Evolutionary conservation across 2,113 vertebrate genomes (phyloP).

Genomic region (human): GRCh38 chr15:33119501-33120000

Average conservation of each 20-base stretch:
- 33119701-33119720: constrained; percentile 17
- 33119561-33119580: neutral
- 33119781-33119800: constrained; percentile 49
- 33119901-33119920: constrained; percentile 57
- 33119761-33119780: neutral
- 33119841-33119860: neutral
- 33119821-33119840: neutral
- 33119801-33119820: neutral
- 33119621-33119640: neutral
- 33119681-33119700: neutral
- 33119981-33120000: constrained; percentile 64
- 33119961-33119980: constrained; percentile 69
- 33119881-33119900: constrained; percentile 74
- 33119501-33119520: constrained; percentile 21
- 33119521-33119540: constrained; percentile 71
- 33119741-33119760: neutral
- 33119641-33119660: constrained; percentile 4
- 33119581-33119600: constrained; percentile 1
- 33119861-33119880: constrained; percentile 63
- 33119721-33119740: neutral
- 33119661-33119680: neutral
- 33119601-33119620: constrained; percentile 26
- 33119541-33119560: constrained; percentile 16
- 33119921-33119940: constrained; percentile 62
- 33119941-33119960: constrained; percentile 65